Evolutionary conservation across 2,797 vertebrate genomes (phyloP), one percentile per base, ranked within the genome.

Genomic region (Pempheris klunzingeri): DNA sequence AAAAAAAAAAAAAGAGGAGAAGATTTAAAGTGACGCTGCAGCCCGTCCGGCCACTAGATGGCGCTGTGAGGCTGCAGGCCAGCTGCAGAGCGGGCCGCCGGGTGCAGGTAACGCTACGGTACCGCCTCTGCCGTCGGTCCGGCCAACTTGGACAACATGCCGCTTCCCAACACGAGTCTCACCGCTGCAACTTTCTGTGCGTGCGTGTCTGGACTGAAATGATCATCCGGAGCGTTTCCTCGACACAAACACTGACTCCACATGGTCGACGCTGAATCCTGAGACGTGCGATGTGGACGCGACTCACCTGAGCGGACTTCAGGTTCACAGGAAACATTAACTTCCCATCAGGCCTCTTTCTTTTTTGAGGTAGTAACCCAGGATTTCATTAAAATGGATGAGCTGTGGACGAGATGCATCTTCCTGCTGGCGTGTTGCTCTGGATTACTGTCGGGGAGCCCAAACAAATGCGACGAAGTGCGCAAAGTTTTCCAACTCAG

Each of bases 401-500:
- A 39, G 30, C 58, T 72, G n/a, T 78, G 82, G 63, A 68, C 66
- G 5, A 47, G 52, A 53, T 74, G 32, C 64, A n/a, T 85, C 57
- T 77, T 92, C 18, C 28, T 93, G 24, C 77, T 93, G 62, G 77
- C 66, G 15, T 88, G 74, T 57, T 86, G 75, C n/a, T 69, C 65
- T 24, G 90, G 72, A 44, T 50, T 78, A 0, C 82, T 70, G 28
- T 41, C 61, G 14, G 92, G 90, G 53, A 91, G 71, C 62, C n/a
- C 78, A 5, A 88, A 75, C 80, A 93, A 70, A 95, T 97, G 97
- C 87, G 92, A 96, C 28, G 93, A 95, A 88, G 95, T 96, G 76
- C 90, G 95, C 57, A 95, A 97, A 96, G 95, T 97, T 96, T 97
- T 96, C 86, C 95, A 95, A 82, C 81, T 93, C 83, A 83, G 90